A percentile compares a stretch with the other conserved stretches of the same genome.
phyloP scores from a whole-genome alignment of 2,888 invertebrate species.

The Leucophenga maculata region DNA sequence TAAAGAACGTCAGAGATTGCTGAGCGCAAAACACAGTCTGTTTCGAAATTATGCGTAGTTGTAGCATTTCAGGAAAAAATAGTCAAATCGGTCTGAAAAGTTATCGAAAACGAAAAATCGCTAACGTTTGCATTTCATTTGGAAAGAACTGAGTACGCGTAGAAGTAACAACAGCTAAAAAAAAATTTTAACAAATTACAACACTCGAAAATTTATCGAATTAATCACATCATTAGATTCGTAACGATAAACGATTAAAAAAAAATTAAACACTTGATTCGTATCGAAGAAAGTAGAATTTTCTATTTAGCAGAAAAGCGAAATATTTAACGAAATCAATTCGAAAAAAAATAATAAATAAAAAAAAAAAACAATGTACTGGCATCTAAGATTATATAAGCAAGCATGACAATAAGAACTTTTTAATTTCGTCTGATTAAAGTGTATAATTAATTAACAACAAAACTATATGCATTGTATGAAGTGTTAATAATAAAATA shows the following conservation, averaged over 20 bases:
- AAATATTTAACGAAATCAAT: conserved; percentile 6
- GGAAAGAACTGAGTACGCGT: no score
- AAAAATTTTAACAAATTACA: no score
- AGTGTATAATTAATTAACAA: background rate
- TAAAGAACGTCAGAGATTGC: conserved; percentile 58
- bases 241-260: no score
- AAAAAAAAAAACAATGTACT: conserved; percentile 4
- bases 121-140: no score
- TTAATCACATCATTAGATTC: no score
- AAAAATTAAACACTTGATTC: no score
- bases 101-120: no score
- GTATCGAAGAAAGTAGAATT: no score
- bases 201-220: no score
- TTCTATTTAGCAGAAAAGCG: background rate
- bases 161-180: no score
- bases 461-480: background rate
- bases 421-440: conserved; percentile 21
- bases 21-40: conserved; percentile 34
- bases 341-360: conserved; percentile 12
- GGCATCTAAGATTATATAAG: conserved; percentile 25
- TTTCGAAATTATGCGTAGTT: conserved; percentile 57
- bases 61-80: background rate
- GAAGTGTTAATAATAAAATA: conserved; percentile 3
- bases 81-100: no score
- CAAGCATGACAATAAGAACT: conserved; percentile 22